These are phyloP conservation scores for Chelonus insularis DNA, from an alignment of 1,140 invertebrate species.

Conservation along the genomic window DNA sequence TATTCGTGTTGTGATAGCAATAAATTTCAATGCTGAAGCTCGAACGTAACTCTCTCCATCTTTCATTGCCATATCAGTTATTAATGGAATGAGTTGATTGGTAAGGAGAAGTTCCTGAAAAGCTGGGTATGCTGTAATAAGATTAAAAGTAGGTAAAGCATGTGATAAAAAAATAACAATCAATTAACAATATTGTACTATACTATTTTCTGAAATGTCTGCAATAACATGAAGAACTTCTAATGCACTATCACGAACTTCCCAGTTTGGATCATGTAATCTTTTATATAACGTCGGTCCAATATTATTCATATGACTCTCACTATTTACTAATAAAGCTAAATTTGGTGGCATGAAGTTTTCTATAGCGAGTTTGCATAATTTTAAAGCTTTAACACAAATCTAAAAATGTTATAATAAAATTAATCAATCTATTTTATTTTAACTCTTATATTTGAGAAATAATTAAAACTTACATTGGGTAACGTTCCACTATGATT, in stretches of 20 bases:
- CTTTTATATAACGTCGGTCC: conserved; percentile 69
- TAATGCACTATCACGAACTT: conserved; percentile 73
- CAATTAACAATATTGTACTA: too few species aligned
- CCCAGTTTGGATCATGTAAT: conserved; percentile 73
- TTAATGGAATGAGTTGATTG: conserved; percentile 66
- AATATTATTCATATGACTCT: conserved; percentile 66
- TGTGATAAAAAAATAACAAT: not conserved
- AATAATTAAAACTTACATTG: conserved; percentile 55
- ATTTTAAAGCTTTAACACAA: conserved; percentile 68
- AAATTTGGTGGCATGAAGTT: conserved; percentile 77
- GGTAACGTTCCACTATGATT: conserved; percentile 59
- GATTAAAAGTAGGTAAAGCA: conserved; percentile 27
- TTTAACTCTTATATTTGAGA: too few species aligned
- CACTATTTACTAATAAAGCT: conserved; percentile 69
- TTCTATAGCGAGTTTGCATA: conserved; percentile 69
- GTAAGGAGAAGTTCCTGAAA: conserved; percentile 73
- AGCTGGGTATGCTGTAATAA: conserved; percentile 71
- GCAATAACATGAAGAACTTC: conserved; percentile 72
- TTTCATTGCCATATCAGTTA: conserved; percentile 66
- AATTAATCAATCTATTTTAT: too few species aligned
- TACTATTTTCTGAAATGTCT: conserved; percentile 70
- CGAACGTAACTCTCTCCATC: conserved; percentile 75
- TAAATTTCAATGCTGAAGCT: conserved; percentile 71
- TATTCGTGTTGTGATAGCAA: conserved; percentile 68
- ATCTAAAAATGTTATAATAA: too few species aligned